A percentile compares a stretch with the other conserved stretches of the same genome.
Evolutionary conservation across 1,140 invertebrate species (phyloP).

Genomic region (Bemisia tabaci): DNA sequence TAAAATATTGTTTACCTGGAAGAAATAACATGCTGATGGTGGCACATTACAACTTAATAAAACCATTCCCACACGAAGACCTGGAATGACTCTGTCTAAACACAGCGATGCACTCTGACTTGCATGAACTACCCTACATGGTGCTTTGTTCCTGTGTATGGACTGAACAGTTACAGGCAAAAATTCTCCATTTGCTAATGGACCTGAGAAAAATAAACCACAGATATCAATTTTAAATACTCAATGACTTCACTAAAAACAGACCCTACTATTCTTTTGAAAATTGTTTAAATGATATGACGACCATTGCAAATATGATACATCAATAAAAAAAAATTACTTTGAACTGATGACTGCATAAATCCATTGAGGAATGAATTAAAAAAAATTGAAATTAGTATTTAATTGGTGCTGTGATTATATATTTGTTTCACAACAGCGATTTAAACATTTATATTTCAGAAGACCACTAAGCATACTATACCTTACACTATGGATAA

Average conservation of each 20-base stretch:
- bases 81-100: conserved; percentile 45
- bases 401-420: no score
- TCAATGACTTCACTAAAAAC: conserved; percentile 30
- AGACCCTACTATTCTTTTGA: no score
- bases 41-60: conserved; percentile 40
- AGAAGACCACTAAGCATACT: no score
- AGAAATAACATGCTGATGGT: conserved; percentile 55
- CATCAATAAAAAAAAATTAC: no score
- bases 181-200: conserved; percentile 70
- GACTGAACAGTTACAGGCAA: conserved; percentile 61
- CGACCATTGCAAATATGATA: no score
- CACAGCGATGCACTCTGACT: conserved; percentile 84
- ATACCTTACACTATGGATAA: no score
- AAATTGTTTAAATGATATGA: no score
- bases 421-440: no score
- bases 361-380: no score
- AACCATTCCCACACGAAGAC: conserved; percentile 73
- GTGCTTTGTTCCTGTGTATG: conserved; percentile 80
- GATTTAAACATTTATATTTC: no score
- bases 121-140: conserved; percentile 70
- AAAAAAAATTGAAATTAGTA: no score
- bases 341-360: no score
- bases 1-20: conserved; percentile 49
- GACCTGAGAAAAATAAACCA: conserved; percentile 39
- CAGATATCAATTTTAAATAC: conserved; percentile 13